Percentiles rank a stretch among this genome's conserved stretches.
These are phyloP conservation scores for Diloba caeruleocephala DNA, from an alignment of 2,888 invertebrate genomes.

Conservation along the genomic window DNA sequence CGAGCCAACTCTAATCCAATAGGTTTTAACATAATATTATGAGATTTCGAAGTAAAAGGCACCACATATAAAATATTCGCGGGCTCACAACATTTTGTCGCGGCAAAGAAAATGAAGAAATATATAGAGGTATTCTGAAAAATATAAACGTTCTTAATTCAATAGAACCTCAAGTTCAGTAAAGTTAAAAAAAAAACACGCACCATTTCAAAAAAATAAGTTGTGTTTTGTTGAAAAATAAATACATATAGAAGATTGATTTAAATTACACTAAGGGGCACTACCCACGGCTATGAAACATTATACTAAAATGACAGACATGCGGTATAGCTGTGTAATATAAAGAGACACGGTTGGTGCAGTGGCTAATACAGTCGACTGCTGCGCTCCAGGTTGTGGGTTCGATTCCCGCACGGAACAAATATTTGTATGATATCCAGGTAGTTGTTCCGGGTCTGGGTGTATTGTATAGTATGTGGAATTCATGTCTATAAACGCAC, in stretches of 20 bases:
- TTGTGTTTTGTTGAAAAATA: background rate
- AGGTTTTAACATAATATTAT: constrained; percentile 79
- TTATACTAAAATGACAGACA: constrained; percentile 9
- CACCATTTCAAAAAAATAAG: constrained; percentile 20
- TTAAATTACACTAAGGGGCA: constrained; percentile 5
- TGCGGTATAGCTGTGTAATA: no score
- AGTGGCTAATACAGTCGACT: no score
- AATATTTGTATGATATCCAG: no score
- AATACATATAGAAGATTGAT: background rate
- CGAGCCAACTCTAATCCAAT: constrained; percentile 83
- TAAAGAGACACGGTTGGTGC: no score
- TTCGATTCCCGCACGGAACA: no score
- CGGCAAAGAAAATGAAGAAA: constrained; percentile 33
- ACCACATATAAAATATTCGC: constrained; percentile 82
- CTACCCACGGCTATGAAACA: constrained; percentile 11
- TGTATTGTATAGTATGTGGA: no score
- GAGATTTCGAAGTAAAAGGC: constrained; percentile 85
- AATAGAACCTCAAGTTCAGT: background rate
- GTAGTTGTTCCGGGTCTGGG: no score
- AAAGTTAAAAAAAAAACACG: constrained; percentile 6
- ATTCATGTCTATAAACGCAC: no score
- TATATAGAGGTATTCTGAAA: constrained; percentile 48
- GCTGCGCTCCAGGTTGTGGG: no score
- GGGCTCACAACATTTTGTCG: constrained; percentile 54
- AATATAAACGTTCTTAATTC: constrained; percentile 4